These are phyloP conservation scores for Percopsis transmontana DNA, from an alignment of 2,113 vertebrate genomes.

Conservation along the genomic window DNA sequence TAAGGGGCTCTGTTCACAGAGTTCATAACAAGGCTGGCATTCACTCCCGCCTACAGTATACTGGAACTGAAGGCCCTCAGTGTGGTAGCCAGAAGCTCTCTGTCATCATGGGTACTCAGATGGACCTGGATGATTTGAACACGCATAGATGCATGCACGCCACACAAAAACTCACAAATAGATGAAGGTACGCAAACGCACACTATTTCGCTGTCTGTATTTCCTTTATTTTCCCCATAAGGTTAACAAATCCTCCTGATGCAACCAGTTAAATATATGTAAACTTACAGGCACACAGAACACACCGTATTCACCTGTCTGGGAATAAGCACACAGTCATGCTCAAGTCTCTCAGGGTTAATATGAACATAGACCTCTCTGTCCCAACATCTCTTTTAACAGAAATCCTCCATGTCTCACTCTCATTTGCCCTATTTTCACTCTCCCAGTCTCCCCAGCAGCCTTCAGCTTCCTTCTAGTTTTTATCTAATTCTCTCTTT, in stretches of 20 bases:
- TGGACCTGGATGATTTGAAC: not conserved
- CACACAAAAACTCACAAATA: not conserved
- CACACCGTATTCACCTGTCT: not conserved
- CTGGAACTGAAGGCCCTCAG: constrained; percentile 40
- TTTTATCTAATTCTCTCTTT: constrained; percentile 20
- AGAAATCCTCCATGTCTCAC: constrained; percentile 25
- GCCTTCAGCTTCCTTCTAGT: constrained; percentile 3
- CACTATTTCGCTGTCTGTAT: too few species aligned
- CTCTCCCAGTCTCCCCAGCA: constrained; percentile 3
- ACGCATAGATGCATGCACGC: not conserved
- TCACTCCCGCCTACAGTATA: too few species aligned
- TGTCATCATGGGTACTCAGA: not conserved
- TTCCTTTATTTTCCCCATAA: too few species aligned
- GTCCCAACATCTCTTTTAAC: constrained; percentile 34
- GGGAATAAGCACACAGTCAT: constrained; percentile 6
- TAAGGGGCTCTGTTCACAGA: constrained; percentile 61
- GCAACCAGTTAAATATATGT: too few species aligned
- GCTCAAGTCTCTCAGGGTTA: constrained; percentile 8
- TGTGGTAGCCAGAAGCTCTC: constrained; percentile 19
- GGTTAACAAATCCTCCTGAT: too few species aligned
- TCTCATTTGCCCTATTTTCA: constrained; percentile 9
- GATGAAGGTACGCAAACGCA: too few species aligned
- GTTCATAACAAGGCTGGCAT: constrained; percentile 42
- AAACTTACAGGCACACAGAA: too few species aligned
- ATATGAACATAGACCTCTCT: constrained; percentile 37